Base-by-base conservation (phyloP, 2,797 vertebrate genomes). In the Takifugu rubripes region DNA sequence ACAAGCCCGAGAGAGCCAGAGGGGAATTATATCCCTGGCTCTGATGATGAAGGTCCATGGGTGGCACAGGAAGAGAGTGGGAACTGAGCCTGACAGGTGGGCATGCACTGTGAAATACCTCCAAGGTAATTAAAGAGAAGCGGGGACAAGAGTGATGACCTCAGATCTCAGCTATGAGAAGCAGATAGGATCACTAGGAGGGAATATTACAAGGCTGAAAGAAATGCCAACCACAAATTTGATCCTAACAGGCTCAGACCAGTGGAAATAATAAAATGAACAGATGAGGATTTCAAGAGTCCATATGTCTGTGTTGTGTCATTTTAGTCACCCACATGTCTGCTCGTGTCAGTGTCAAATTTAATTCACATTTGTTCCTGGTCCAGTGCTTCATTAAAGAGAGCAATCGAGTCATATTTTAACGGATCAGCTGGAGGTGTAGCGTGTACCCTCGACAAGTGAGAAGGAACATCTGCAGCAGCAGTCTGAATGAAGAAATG, bases 1-100 rank as follows among this genome's bases (percentile, higher is more conserved):
- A 70, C 74, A 46, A 31, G 45, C 59, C 84, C 83, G 44, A 43
- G 16, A 3, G 49, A 73, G 78, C 75, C 49, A 67, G 71, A 76
- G 57, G 76, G 84, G 81, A 88, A 77, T 80, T 64, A 87, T 77
- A 82, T 46, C 70, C 68, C 70, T 68, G 61, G 64, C 59, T 70
- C 7, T 50, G 54, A 70, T 63, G 59, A 63, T 15, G 50, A 72
- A 74, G 77, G 79, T 81, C 70, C 75, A 50, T 45, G 61, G 58
- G 79, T 77, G 77, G 77, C 61, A 64, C 42, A 64, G 67, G 52
- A 56, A 63, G 10, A 33, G 56, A 65, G 58, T 50, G 63, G 60
- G 61, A 50, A 62, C 40, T 45, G 56, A 56, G 60, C 0, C 17
- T 67, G 49, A 66, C 78, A 86, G 75, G 74, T 72, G 73, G 67